Conservation (phyloP, 2,113 vertebrate genomes). For the Phalacrocorax aristotelis region DNA sequence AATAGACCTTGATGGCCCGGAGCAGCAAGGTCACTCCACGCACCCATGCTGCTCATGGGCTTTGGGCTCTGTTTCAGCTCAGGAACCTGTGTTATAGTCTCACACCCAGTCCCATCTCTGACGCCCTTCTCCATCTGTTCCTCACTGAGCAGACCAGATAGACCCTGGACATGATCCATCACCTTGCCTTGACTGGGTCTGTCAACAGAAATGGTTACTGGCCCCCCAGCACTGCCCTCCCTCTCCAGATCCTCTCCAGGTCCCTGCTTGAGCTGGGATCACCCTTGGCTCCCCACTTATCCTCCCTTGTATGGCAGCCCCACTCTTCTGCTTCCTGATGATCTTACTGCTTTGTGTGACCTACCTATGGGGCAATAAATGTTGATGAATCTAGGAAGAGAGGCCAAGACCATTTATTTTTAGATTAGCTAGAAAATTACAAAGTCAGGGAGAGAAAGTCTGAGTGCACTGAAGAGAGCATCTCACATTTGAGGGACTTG, state of each 20-base stretch:
- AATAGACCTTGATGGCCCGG: not conserved
- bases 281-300: not conserved
- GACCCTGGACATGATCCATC: not conserved
- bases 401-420: not conserved
- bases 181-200: not conserved
- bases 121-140: not conserved
- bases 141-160: not conserved
- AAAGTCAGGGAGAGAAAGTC: not conserved
- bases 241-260: not conserved
- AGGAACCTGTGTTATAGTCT: not conserved
- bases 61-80: not conserved
- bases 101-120: not conserved
- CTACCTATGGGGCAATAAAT: not conserved
- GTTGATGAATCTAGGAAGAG: not conserved
- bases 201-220: not conserved
- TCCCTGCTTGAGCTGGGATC: not conserved
- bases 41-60: too few species aligned
- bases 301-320: not conserved
- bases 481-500: not conserved
- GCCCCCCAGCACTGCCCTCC: rapidly evolving
- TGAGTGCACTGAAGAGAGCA: not conserved
- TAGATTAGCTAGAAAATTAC: not conserved
- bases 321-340: not conserved
- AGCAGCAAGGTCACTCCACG: not conserved
- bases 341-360: not conserved